These are phyloP conservation scores for Parochlus steinenii DNA, from an alignment of 2,888 invertebrate species.

Conservation along the genomic window DNA sequence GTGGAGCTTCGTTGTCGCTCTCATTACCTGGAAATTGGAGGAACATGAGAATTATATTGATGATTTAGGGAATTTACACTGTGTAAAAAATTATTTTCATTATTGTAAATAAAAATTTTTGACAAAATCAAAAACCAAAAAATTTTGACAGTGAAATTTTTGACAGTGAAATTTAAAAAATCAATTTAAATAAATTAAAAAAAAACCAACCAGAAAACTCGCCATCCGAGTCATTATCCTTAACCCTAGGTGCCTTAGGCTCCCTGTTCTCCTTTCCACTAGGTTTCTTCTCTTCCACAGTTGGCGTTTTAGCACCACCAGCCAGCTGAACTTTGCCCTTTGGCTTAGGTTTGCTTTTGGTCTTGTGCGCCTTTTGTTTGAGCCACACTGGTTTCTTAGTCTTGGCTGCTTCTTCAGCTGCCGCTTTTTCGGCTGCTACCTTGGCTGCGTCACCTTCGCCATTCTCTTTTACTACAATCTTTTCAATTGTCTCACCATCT, in stretches of 20 bases:
- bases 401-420: conserved; percentile 30
- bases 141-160: too few species aligned
- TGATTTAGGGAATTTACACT: too few species aligned
- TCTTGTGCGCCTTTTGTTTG: conserved; percentile 42
- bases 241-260: conserved; percentile 13
- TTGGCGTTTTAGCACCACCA: conserved; percentile 14
- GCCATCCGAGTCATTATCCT: conserved; percentile 12
- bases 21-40: too few species aligned
- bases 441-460: conserved; percentile 34
- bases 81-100: too few species aligned
- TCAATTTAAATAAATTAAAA: background rate
- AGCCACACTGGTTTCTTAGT: conserved; percentile 69
- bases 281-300: conserved; percentile 19
- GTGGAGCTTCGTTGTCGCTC: conserved; percentile 34
- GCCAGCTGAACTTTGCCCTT: conserved; percentile 24
- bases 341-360: conserved; percentile 37
- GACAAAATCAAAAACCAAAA: too few species aligned
- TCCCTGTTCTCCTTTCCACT: conserved; percentile 10
- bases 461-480: conserved; percentile 35
- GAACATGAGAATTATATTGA: conserved; percentile 32
- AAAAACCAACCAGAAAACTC: conserved; percentile 14
- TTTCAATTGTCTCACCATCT: conserved; percentile 37
- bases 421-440: conserved; percentile 22
- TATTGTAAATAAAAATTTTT: too few species aligned
- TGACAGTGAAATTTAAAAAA: too few species aligned